A percentile compares a stretch with the other conserved stretches of the same genome.
Evolutionary conservation across 2,888 invertebrate species (phyloP).

Genomic region (Spatulosminthurus flaviceps): DNA sequence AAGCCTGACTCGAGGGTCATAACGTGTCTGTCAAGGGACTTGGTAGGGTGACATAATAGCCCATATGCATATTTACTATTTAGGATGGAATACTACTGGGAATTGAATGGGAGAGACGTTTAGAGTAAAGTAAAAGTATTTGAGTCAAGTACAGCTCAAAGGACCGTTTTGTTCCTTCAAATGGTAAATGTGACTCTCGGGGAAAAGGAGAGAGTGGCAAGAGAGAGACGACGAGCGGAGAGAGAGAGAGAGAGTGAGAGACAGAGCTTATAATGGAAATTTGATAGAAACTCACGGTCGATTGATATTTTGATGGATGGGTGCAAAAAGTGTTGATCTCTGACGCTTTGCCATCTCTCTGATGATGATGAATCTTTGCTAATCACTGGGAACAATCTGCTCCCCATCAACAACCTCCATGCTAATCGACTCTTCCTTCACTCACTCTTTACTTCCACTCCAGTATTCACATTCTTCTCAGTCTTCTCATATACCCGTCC

Average conservation of each 20-base stretch:
- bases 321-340: slow-evolving; percentile 57
- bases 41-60: not conserved
- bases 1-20: not conserved
- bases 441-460: slow-evolving; percentile 16
- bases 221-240: not conserved
- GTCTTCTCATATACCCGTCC: not conserved
- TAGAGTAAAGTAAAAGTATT: too few species aligned
- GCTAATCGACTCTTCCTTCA: slow-evolving; percentile 27
- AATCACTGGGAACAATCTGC: slow-evolving; percentile 53
- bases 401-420: slow-evolving; percentile 49
- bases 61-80: not conserved
- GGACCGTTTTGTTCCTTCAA: slow-evolving; percentile 1
- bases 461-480: slow-evolving; percentile 5
- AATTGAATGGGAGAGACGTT: not conserved
- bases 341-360: slow-evolving; percentile 51
- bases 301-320: slow-evolving; percentile 56
- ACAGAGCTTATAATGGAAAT: slow-evolving; percentile 19
- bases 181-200: not conserved
- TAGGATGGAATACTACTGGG: not conserved
- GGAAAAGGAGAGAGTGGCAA: not conserved
- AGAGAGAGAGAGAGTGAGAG: not conserved
- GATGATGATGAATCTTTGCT: slow-evolving; percentile 58
- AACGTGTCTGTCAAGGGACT: not conserved
- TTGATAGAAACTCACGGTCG: slow-evolving; percentile 40
- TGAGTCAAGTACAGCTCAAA: too few species aligned